Percentiles rank a stretch among this genome's conserved stretches.
Conservation (phyloP, 2,113 vertebrate species). For the Psammodynastes pulverulentus region DNA sequence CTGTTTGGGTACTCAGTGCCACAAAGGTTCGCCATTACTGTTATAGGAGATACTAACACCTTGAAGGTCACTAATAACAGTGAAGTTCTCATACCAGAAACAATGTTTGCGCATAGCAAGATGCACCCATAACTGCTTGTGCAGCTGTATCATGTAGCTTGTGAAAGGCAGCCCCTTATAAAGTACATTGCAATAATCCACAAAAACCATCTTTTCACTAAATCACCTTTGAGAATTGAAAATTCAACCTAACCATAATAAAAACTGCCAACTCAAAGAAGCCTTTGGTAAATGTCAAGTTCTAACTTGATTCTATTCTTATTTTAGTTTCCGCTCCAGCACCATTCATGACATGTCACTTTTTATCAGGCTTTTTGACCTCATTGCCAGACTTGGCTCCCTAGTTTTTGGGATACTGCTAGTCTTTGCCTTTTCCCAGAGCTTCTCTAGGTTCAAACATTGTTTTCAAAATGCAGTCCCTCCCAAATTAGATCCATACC, state of each 20-base stretch:
- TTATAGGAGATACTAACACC: background rate
- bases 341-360: background rate
- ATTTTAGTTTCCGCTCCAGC: background rate
- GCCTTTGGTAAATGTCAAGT: background rate
- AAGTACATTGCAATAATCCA: background rate
- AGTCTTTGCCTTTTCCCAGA: background rate
- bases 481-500: background rate
- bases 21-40: too few relatives aligned
- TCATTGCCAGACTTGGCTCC: background rate
- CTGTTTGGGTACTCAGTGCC: too few relatives aligned
- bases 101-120: background rate
- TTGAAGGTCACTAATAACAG: background rate
- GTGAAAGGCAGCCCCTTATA: background rate
- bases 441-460: background rate
- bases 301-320: background rate
- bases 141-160: background rate
- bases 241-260: background rate
- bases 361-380: background rate
- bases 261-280: background rate
- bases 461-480: background rate
- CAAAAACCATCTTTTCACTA: background rate
- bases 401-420: background rate
- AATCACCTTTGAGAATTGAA: background rate
- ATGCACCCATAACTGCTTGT: background rate
- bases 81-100: background rate